Base-by-base conservation (phyloP, 2,888 invertebrate genomes). In the Chrysotoxum bicinctum region DNA sequence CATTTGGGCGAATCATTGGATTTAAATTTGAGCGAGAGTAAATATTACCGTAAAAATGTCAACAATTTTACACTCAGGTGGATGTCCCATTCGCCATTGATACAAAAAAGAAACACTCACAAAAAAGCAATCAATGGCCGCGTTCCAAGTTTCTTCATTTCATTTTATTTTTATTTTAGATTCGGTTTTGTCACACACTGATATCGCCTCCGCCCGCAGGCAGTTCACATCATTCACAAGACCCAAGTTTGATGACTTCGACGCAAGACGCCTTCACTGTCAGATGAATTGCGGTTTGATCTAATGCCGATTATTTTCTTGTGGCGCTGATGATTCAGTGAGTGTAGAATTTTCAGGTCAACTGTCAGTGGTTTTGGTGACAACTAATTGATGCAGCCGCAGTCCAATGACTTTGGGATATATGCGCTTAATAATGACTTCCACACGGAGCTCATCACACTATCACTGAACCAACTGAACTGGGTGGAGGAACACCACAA, bases 91-190 rank as follows among this genome's bases (percentile, higher is more conserved):
- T 40, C 14, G 5, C 26, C 16, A 40, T 26, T 14, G 16, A 14
- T 9, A 60, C 2, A 58, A 14, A 1, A 19, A 21, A 21, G 10
- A 32, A 16, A 23, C 43, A 74, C 14, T 21, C 50, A 56, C 26
- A 23, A 32, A 50, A 19, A 19, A 14, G 23, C 45, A 35, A 80
- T 43, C 35, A 37, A 69, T 79, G 83, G 83, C 83, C 14, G 45
- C 40, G 62, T 74, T 83, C 83, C 79, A 79, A 83, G 82, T 83
- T 78, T 68, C 54, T 48, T 68, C 78, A 66, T 35, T 48, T 60
- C 73, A 66, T 32, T 43, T 60, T 43, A 37, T 26, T 14, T 54
- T 76, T 74, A 79, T 83, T 78, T 82, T 77, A 32, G 48, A 43
- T 48, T 73, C 9, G n/a, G 14, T 45, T 64, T 64, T 64, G 64